Base-by-base conservation (phyloP, 2,113 vertebrate genomes). In the Charina bottae region DNA sequence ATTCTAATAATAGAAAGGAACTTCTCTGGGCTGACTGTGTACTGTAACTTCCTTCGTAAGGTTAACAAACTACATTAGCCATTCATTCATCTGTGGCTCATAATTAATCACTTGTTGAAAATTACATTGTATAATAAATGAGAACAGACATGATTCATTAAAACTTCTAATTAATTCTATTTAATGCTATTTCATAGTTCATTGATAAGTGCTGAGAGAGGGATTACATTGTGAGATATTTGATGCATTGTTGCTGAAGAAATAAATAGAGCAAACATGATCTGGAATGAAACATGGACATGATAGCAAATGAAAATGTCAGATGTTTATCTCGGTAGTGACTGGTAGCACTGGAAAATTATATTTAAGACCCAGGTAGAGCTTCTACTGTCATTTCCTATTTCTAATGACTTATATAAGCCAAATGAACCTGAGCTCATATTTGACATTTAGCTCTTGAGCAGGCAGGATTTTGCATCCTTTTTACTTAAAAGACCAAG, bases 131-230 rank as follows among this genome's bases (percentile, higher is more conserved):
- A 97, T 98, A 98, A 98, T 97, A 98, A 98, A 98, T 97, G 97
- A 97, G 96, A 95, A 97, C 95, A 98, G 97, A 97, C 97, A 98
- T 97, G 97, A 98, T 97, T 98, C 97, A 98, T 98, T 98, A 97
- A 97, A 98, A 97, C 96, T 97, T 97, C 96, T 98, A 98, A 98
- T 98, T 98, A 98, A 98, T 98, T 98, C 97, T 97, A 97, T 97
- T 98, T 98, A 98, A 98, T 97, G 97, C 96, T 96, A 96, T 98
- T 98, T 97, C 97, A 97, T 98, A 98, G 97, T 97, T 98, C 97
- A 97, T 97, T 98, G 97, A 95, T 97, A 97, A 97, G 91, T 97
- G 97, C 97, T 97, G 96, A 98, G 97, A 96, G 96, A 96, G 97
- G 97, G 95, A 97, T 97, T 97, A 96, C 91, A 93, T 93, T 97